Conservation (phyloP, 2,797 vertebrate genomes). For the Myripristis murdjan region DNA sequence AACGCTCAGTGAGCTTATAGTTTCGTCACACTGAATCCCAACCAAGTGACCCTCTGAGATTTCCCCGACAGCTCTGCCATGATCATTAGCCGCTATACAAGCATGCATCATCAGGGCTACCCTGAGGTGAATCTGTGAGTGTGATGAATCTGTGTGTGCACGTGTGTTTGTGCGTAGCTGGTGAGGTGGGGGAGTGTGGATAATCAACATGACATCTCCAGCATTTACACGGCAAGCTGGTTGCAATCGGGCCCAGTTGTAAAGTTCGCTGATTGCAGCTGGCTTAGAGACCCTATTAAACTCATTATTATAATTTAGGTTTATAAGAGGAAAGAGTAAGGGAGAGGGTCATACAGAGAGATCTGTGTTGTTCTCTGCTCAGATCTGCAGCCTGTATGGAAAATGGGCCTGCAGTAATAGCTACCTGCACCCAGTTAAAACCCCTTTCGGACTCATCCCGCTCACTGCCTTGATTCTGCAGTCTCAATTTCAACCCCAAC, state of each 20-base stretch:
- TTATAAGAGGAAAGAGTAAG: slow-evolving; percentile 59
- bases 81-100: slow-evolving; percentile 33
- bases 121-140: neutral
- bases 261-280: slow-evolving; percentile 82
- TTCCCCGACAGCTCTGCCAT: slow-evolving; percentile 30
- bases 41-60: slow-evolving; percentile 46
- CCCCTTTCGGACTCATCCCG: slow-evolving; percentile 59
- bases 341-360: slow-evolving; percentile 38
- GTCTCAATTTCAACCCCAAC: slow-evolving; percentile 74
- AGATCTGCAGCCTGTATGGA: slow-evolving; percentile 56
- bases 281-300: slow-evolving; percentile 80
- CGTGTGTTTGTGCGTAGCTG: slow-evolving; percentile 22
- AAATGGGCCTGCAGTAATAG: slow-evolving; percentile 61
- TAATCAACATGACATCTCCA: slow-evolving; percentile 58
- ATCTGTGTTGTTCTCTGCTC: slow-evolving; percentile 44
- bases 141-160: neutral
- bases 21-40: slow-evolving; percentile 58
- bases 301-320: slow-evolving; percentile 79
- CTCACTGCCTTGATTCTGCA: slow-evolving; percentile 47
- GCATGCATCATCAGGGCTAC: slow-evolving; percentile 18
- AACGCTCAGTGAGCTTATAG: slow-evolving; percentile 43
- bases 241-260: slow-evolving; percentile 79
- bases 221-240: slow-evolving; percentile 75
- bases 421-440: slow-evolving; percentile 69
- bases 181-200: slow-evolving; percentile 41